Conservation (phyloP, 2,888 invertebrate genomes). For the Parochlus steinenii region DNA sequence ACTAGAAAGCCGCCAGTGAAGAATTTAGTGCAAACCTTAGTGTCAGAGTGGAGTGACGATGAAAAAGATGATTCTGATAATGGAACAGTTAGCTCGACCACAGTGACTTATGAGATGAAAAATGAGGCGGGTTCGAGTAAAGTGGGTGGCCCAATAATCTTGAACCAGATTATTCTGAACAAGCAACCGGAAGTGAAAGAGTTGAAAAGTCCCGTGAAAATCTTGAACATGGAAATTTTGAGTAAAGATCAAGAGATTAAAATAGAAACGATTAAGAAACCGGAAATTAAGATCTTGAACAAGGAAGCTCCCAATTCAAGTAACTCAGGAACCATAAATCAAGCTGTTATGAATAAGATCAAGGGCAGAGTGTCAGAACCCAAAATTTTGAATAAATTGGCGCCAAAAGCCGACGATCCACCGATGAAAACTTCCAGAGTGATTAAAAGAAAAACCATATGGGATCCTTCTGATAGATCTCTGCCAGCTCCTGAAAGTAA, state of each 20-base stretch:
- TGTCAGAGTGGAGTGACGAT: slow-evolving; percentile 28
- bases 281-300: slow-evolving; percentile 8
- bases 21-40: slow-evolving; percentile 23
- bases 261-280: too few relatives aligned
- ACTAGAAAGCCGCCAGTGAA: slow-evolving; percentile 5
- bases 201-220: too few relatives aligned
- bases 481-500: neutral
- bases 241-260: slow-evolving; percentile 1
- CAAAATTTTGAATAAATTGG: slow-evolving; percentile 11
- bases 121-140: neutral
- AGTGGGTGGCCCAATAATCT: slow-evolving; percentile 7
- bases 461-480: slow-evolving; percentile 40
- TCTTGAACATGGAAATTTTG: slow-evolving; percentile 3
- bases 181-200: slow-evolving; percentile 1
- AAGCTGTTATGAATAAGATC: neutral
- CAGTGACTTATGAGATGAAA: too few relatives aligned
- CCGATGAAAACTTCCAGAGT: slow-evolving; percentile 32
- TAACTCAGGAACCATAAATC: too few relatives aligned
- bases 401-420: slow-evolving; percentile 12
- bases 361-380: slow-evolving; percentile 3
- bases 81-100: too few relatives aligned
- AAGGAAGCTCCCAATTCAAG: slow-evolving; percentile 9
- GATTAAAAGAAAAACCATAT: slow-evolving; percentile 56
- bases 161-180: slow-evolving; percentile 4
- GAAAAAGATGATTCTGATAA: slow-evolving; percentile 17